phyloP scores from a whole-genome alignment of 2,797 vertebrate species.

The Alectoris magna region DNA sequence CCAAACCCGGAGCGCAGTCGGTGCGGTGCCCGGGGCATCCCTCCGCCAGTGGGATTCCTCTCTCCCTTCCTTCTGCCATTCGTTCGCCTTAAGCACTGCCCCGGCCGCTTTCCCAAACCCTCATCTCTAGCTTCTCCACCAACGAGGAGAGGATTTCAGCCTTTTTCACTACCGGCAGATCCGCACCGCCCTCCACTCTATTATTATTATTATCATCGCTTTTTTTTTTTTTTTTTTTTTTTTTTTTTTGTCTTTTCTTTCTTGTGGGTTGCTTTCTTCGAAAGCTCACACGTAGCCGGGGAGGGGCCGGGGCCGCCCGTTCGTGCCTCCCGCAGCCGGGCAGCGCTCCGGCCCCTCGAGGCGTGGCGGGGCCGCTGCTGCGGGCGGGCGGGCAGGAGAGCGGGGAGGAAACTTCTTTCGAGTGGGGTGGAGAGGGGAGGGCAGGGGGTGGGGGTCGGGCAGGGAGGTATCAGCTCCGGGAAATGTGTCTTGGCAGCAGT shows the following conservation, averaged over 20 bases:
- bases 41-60: neutral
- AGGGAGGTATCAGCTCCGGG: conserved; percentile 64
- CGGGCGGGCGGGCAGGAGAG: neutral
- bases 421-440: conserved; percentile 26
- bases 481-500: conserved; percentile 65
- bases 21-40: neutral
- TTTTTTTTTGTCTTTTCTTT: neutral
- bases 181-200: neutral
- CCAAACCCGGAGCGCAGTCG: neutral
- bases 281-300: too few relatives aligned
- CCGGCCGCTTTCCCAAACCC: neutral
- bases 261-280: neutral
- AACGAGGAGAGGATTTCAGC: neutral
- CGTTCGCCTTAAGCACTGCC: neutral
- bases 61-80: neutral
- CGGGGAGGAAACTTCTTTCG: conserved; percentile 60
- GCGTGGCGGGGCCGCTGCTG: conserved; percentile 17
- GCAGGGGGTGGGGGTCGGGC: conserved; percentile 51
- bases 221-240: too few relatives aligned
- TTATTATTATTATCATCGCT: neutral
- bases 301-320: neutral
- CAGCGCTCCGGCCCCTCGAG: conserved; percentile 8
- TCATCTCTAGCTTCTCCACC: neutral
- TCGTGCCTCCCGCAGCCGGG: neutral
- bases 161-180: neutral